Base-by-base conservation (phyloP, 1,140 invertebrate species). In the Drosophila simulans region DNA sequence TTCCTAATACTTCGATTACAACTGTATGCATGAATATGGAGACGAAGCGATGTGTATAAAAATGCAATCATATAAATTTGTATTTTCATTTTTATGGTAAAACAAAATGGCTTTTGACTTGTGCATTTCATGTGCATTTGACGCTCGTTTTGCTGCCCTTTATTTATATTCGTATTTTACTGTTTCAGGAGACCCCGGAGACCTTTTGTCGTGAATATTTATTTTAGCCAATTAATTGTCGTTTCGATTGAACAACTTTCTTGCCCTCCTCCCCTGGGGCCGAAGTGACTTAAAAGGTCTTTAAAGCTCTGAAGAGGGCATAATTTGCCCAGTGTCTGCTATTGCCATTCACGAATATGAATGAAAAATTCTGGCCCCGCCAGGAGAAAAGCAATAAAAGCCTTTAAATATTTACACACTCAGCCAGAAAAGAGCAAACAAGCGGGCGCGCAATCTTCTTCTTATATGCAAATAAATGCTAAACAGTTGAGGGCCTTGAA, bases 401-500 rank as follows among this genome's bases (percentile, higher is more conserved):
- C 51, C 64, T 71, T 82, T 86, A 79, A 86, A 88, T 86, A 88
- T 86, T 86, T 86, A 82, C 82, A 75, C 60, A 63, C 64, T 64
- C 69, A 64, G 69, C 43, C 62, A 77, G 68, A 88, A 82, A 82
- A 88, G 83, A 68, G 70, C 83, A 86, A 88, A 86, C 65, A 74
- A 56, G 71, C 57, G 51, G 42, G 58, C n/a, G 56, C 59, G 64
- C 58, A 77, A 53, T 64, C 79, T 81, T 42, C 63, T 60, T 59
- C 74, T 70, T 58, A 48, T 85, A 86, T 86, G 82, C 79, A 86
- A 86, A 86, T 86, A 86, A 59, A 86, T 86, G 83, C 70, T 82
- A 86, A 86, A 78, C 82, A 86, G 57, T 66, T 54, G 72, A 53
- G 49, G 65, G 55, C 55, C 58, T 76, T 65, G 74, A 77, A 59